These are phyloP conservation scores for Lycaon pictus DNA, from an alignment of 2,113 vertebrate species.

Conservation along the genomic window DNA sequence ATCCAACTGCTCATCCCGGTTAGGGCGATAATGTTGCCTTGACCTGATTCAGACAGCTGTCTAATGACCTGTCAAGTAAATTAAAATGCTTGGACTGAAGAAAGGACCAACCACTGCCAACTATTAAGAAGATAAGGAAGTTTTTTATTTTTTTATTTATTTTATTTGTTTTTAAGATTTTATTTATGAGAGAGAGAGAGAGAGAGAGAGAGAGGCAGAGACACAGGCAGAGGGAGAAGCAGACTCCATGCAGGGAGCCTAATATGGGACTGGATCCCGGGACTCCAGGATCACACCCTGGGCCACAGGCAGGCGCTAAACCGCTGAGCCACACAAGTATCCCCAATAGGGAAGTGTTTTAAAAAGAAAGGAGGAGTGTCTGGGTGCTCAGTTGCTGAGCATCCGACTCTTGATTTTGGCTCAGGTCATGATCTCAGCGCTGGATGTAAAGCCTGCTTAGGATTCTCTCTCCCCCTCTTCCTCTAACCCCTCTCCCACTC, in stretches of 20 bases:
- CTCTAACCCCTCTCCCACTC: background rate
- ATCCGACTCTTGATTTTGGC: background rate
- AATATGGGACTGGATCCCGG: no score
- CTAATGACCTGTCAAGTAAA: slow-evolving; percentile 19
- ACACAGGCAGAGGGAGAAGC: no score
- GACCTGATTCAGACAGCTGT: background rate
- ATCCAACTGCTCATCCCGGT: background rate
- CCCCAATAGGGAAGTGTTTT: no score
- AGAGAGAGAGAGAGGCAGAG: no score
- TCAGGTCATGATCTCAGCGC: background rate
- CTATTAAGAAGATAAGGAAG: background rate
- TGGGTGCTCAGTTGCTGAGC: background rate
- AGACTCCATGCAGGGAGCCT: no score
- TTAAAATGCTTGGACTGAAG: background rate
- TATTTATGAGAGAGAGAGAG: no score
- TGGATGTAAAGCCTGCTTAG: background rate
- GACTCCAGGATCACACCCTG: no score
- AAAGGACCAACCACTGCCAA: background rate
- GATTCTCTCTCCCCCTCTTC: background rate
- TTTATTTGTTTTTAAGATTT: no score
- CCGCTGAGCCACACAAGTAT: no score
- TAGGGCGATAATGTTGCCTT: background rate
- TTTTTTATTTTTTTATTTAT: background rate
- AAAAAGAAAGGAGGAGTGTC: background rate
- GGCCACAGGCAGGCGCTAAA: no score